Evolutionary conservation across 2,888 invertebrate species (phyloP).

Genomic region (Amaurobius ferox): DNA sequence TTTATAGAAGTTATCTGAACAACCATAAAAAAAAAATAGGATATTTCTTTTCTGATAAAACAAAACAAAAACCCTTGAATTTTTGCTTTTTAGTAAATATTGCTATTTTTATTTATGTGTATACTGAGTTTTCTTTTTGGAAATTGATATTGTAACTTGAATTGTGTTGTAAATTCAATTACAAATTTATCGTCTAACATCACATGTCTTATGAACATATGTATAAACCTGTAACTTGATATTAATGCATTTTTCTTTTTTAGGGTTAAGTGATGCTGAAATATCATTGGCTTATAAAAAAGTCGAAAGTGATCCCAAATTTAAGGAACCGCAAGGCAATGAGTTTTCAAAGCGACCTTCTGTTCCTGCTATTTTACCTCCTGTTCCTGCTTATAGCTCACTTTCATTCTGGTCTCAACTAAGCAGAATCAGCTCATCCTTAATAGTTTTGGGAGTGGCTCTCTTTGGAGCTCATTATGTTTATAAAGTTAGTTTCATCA

Average conservation of each 20-base stretch:
- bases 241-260: slow-evolving; percentile 6
- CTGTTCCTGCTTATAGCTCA: neutral
- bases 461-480: slow-evolving; percentile 42
- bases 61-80: no score
- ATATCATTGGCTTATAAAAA: slow-evolving; percentile 36
- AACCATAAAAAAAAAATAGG: no score
- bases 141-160: neutral
- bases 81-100: no score
- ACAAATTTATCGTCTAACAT: neutral
- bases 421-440: slow-evolving; percentile 30
- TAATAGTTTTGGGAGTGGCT: slow-evolving; percentile 38
- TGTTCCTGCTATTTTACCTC: no score
- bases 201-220: neutral
- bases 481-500: slow-evolving; percentile 31
- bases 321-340: neutral
- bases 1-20: no score
- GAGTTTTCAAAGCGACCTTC: neutral
- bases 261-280: slow-evolving; percentile 56
- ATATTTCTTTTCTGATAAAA: no score
- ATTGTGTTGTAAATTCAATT: neutral
- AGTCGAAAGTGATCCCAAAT: slow-evolving; percentile 14
- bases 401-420: slow-evolving; percentile 28
- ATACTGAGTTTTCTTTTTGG: neutral
- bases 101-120: neutral
- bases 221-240: no score